These are phyloP conservation scores for Hoplostethus mediterraneus DNA, from an alignment of 2,797 vertebrate species.

Conservation along the genomic window DNA sequence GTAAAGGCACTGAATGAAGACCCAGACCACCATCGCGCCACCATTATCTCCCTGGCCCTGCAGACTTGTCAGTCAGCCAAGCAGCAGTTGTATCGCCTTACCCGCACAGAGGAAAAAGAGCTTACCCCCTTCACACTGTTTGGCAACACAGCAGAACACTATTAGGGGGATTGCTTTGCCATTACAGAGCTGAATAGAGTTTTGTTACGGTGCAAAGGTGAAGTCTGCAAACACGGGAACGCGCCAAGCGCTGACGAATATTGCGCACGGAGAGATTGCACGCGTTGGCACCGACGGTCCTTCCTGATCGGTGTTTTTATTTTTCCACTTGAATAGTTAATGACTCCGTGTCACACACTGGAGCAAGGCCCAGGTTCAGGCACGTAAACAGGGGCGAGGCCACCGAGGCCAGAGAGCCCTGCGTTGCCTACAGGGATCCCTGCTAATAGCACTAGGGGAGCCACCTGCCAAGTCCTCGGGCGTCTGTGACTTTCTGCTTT, in stretches of 20 bases:
- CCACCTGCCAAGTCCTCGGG: conserved; percentile 12
- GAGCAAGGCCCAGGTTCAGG: not conserved
- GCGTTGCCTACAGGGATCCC: not conserved
- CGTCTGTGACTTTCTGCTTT: not conserved
- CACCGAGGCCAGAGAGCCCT: not conserved
- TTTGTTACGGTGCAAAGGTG: conserved; percentile 18
- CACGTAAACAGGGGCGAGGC: conserved; percentile 21
- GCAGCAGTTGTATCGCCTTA: conserved; percentile 7
- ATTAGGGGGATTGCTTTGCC: conserved; percentile 33
- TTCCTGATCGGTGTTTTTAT: not conserved
- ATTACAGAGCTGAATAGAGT: not conserved
- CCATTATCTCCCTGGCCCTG: not conserved
- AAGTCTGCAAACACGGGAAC: not conserved
- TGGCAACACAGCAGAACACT: conserved; percentile 36
- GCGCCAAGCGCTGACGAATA: conserved; percentile 18
- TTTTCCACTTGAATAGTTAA: not conserved
- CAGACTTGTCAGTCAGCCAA: conserved; percentile 38
- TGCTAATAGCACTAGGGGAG: conserved; percentile 4
- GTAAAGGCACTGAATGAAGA: too few relatives aligned
- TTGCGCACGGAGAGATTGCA: not conserved
- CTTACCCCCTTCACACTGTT: conserved; percentile 36
- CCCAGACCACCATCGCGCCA: not conserved
- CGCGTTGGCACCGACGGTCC: not conserved
- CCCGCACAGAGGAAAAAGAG: conserved; percentile 3
- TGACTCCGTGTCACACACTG: not conserved